phyloP scores from a whole-genome alignment of 2,797 vertebrate genomes.

The Tympanoctomys barrerae region DNA sequence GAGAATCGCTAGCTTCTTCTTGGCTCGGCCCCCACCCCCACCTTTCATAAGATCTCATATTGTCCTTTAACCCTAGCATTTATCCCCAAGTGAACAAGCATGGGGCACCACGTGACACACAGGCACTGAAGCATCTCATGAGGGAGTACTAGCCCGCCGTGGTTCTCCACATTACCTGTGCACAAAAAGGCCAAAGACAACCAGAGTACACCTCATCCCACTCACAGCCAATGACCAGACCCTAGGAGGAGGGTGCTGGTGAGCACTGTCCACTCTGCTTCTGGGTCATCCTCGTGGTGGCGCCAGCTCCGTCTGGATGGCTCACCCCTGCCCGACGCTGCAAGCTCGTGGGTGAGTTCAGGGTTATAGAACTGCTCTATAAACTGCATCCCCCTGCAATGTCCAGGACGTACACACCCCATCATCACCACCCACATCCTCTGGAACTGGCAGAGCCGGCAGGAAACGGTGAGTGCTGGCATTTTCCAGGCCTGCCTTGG shows the following conservation, averaged over 20 bases:
- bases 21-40: neutral
- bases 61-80: constrained; percentile 21
- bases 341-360: neutral
- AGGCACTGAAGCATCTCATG: neutral
- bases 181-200: neutral
- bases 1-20: neutral
- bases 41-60: neutral
- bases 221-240: neutral
- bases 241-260: neutral
- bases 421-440: neutral
- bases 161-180: neutral
- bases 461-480: constrained; percentile 45
- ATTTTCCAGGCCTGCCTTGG: constrained; percentile 49
- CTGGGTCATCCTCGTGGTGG: neutral
- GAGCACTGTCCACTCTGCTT: neutral
- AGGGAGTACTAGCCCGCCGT: neutral
- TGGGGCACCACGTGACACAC: neutral
- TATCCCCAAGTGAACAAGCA: neutral
- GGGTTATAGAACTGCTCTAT: constrained; percentile 4
- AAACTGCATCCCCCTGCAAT: neutral
- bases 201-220: neutral
- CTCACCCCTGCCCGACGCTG: neutral
- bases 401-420: neutral
- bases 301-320: neutral
- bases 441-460: neutral